These are phyloP conservation scores for Galaxea fascicularis DNA, from an alignment of 92 coral and sea anemone species.

Conservation along the genomic window DNA sequence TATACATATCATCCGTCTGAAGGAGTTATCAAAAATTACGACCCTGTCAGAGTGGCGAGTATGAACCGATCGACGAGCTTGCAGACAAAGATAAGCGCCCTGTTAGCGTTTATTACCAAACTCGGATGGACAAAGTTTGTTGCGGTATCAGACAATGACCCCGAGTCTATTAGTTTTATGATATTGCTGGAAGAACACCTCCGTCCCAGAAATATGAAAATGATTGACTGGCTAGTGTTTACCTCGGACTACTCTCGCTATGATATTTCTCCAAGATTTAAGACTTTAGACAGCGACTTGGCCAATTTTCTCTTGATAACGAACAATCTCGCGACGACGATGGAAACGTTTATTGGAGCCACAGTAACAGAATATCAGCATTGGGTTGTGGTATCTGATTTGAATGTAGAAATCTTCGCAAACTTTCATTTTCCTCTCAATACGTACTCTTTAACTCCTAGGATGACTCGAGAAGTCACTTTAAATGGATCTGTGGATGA, in stretches of 20 bases:
- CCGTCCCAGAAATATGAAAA: conserved; percentile 16
- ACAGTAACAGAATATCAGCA: background rate
- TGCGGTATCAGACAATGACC: conserved; percentile 22
- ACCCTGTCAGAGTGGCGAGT: conserved; percentile 19
- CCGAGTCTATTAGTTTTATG: conserved; percentile 15
- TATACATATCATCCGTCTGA: background rate
- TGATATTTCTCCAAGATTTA: background rate
- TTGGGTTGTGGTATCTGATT: conserved; percentile 68
- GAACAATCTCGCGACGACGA: conserved; percentile 14
- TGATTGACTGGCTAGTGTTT: conserved; percentile 33
- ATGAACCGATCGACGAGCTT: conserved; percentile 19
- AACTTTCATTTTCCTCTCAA: conserved; percentile 28
- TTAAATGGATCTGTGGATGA: conserved; percentile 57
- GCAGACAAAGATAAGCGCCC: conserved; percentile 27
- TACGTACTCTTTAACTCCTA: conserved; percentile 56
- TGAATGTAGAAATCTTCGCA: conserved; percentile 25
- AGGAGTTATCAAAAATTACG: background rate
- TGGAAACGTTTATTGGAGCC: conserved; percentile 31
- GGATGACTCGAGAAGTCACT: conserved; percentile 11
- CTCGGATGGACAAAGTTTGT: conserved; percentile 23
- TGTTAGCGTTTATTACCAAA: conserved; percentile 2
- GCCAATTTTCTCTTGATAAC: conserved; percentile 32
- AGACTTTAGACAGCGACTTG: background rate
- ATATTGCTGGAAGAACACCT: conserved; percentile 21
- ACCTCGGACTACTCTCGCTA: background rate